Evolutionary conservation across 2,113 vertebrate species (phyloP).

Genomic region (Hiodon tergisus): DNA sequence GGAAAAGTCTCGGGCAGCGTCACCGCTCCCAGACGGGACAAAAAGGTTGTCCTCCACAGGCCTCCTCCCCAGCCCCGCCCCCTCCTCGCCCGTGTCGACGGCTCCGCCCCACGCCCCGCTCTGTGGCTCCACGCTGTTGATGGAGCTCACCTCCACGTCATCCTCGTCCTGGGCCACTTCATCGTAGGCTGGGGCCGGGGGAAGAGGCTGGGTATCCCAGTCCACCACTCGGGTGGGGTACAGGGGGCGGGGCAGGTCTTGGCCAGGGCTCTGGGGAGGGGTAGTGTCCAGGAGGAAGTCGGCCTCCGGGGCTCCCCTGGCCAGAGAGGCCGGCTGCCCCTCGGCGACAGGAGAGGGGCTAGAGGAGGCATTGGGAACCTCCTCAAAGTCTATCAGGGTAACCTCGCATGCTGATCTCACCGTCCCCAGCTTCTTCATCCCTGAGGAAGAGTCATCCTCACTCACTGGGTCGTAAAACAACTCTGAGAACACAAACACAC

Average conservation of each 20-base stretch:
- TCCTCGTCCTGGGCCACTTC: constrained; percentile 85
- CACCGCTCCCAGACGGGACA: constrained; percentile 50
- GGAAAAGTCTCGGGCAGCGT: constrained; percentile 54
- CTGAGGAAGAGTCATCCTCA: constrained; percentile 67
- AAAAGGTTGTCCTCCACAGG: constrained; percentile 73
- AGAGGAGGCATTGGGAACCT: constrained; percentile 72
- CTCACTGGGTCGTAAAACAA: constrained; percentile 82
- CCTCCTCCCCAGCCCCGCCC: constrained; percentile 31
- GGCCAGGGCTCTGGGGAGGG: constrained; percentile 63
- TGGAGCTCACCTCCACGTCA: constrained; percentile 85
- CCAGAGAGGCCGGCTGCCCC: constrained; percentile 54
- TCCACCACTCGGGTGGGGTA: constrained; percentile 84
- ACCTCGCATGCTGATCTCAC: constrained; percentile 58
- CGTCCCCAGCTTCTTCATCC: constrained; percentile 65
- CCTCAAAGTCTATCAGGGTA: constrained; percentile 89
- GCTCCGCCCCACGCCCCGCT: constrained; percentile 12
- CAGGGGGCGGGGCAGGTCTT: constrained; percentile 57
- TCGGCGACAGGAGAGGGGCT: constrained; percentile 67
- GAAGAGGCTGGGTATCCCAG: constrained; percentile 73
- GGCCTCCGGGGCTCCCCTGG: constrained; percentile 66
- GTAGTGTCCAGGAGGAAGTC: constrained; percentile 74
- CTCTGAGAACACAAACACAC: constrained; percentile 56
- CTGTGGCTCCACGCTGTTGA: constrained; percentile 62
- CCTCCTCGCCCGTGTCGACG: not conserved
- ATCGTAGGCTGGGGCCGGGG: constrained; percentile 83